Evolutionary conservation across 2,113 vertebrate species (phyloP).

Genomic region (Condylura cristata): DNA sequence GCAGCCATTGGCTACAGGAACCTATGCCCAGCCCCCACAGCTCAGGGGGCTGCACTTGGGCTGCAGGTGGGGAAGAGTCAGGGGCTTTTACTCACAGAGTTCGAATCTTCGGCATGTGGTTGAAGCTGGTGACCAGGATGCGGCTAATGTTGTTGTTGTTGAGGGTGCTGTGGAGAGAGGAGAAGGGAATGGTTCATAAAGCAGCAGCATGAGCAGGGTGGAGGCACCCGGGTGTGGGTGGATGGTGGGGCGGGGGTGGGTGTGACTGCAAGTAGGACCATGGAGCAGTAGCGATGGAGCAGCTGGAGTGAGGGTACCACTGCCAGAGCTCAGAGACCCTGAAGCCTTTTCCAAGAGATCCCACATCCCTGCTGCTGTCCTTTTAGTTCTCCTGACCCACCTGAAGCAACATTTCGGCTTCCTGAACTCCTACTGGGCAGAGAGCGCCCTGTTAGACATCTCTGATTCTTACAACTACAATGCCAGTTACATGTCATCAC

Average conservation of each 20-base stretch:
- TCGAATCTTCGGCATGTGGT: conserved; percentile 99
- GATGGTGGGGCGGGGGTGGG: no score
- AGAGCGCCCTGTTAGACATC: no score
- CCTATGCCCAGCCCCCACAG: no score
- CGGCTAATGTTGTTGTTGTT: conserved; percentile 99
- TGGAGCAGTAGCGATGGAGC: not conserved
- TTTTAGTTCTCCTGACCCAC: not conserved
- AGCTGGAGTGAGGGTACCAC: not conserved
- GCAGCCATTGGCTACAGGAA: not conserved
- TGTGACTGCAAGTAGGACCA: not conserved
- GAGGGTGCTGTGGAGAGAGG: conserved; percentile 91
- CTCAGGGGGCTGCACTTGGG: no score
- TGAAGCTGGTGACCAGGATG: conserved; percentile 99
- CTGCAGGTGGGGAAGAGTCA: not conserved
- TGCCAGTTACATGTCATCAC: not conserved
- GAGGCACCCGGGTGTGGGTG: not conserved
- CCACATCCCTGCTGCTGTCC: not conserved
- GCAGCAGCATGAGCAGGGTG: not conserved
- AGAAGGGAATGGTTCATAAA: conserved; percentile 29
- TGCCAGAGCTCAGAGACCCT: not conserved
- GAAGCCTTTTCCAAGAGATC: no score
- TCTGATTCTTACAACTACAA: not conserved
- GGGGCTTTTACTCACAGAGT: conserved; percentile 93
- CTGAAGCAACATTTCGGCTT: not conserved
- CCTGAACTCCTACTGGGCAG: not conserved